A percentile compares a stretch with the other conserved stretches of the same genome.
Conservation (phyloP, 2,888 invertebrate genomes). For the Drosophila merina region DNA sequence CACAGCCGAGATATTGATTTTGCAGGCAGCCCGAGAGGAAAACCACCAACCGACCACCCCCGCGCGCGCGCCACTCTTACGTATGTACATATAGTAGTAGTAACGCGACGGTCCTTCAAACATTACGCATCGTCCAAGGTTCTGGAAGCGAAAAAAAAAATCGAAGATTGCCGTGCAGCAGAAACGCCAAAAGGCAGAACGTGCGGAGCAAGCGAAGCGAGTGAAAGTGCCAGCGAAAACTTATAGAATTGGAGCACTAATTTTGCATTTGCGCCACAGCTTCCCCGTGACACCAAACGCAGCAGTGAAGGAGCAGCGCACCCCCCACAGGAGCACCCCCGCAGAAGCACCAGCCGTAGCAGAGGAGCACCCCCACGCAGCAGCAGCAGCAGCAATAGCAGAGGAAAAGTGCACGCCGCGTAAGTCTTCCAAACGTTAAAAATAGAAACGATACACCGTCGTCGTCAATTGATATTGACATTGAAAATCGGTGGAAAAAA, state of each 20-base stretch:
- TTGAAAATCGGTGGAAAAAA: constrained; percentile 22
- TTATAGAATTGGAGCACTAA: constrained; percentile 48
- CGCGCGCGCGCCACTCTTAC: constrained; percentile 50
- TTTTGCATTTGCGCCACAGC: constrained; percentile 51
- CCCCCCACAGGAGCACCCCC: constrained; percentile 26
- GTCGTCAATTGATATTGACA: constrained; percentile 37
- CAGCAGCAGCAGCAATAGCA: constrained; percentile 21
- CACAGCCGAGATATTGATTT: constrained; percentile 71
- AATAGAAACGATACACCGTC: constrained; percentile 52
- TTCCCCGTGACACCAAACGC: constrained; percentile 36
- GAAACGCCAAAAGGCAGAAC: constrained; percentile 51
- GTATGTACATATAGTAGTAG: constrained; percentile 65
- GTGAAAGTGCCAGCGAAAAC: constrained; percentile 67
- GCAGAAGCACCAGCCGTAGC: constrained; percentile 39
- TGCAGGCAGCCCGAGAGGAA: constrained; percentile 51
- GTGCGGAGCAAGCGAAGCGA: constrained; percentile 65
- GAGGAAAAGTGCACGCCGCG: constrained; percentile 67
- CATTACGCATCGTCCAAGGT: constrained; percentile 73
- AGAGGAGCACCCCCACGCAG: constrained; percentile 27
- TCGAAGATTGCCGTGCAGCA: constrained; percentile 31
- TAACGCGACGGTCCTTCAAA: constrained; percentile 75
- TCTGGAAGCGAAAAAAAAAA: constrained; percentile 31
- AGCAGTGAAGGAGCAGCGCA: constrained; percentile 15
- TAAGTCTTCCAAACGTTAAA: constrained; percentile 73
- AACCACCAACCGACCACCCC: constrained; percentile 53